phyloP scores from a whole-genome alignment of 2,797 vertebrate species.

The Acanthurus lineatus region DNA sequence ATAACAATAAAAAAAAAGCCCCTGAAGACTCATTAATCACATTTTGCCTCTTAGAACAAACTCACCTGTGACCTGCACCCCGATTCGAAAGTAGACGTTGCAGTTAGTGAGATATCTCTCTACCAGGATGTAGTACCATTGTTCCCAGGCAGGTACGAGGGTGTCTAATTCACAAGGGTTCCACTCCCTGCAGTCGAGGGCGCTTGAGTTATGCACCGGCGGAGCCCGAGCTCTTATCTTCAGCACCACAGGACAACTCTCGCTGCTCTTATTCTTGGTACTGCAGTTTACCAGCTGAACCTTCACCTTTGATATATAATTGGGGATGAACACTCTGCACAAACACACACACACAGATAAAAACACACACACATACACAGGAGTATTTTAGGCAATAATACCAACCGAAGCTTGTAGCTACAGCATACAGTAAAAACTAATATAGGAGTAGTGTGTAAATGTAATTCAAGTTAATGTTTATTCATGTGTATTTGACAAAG shows the following conservation, averaged over 20 bases:
- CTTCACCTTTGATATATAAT: slow-evolving; percentile 92
- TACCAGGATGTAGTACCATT: slow-evolving; percentile 97
- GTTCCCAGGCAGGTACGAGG: slow-evolving; percentile 93
- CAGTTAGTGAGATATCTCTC: slow-evolving; percentile 89
- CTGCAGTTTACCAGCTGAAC: slow-evolving; percentile 93
- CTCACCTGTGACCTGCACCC: slow-evolving; percentile 94
- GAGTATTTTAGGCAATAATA: slow-evolving; percentile 24
- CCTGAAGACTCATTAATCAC: not conserved
- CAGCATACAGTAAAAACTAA: not conserved
- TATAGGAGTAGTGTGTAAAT: slow-evolving; percentile 3
- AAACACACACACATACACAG: slow-evolving; percentile 15
- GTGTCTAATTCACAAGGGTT: slow-evolving; percentile 89
- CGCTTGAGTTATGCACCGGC: slow-evolving; percentile 95
- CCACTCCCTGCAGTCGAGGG: slow-evolving; percentile 90
- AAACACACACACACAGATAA: slow-evolving; percentile 25
- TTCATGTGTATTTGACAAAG: not conserved
- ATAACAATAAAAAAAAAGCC: not conserved
- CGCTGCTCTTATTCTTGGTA: slow-evolving; percentile 84
- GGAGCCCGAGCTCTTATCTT: slow-evolving; percentile 94
- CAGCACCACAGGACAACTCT: slow-evolving; percentile 92
- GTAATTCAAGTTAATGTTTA: not conserved
- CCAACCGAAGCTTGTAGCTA: not conserved
- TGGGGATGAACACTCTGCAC: slow-evolving; percentile 95
- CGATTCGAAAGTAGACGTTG: slow-evolving; percentile 92
- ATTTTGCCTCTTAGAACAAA: not conserved